Percentiles rank a stretch among this genome's conserved stretches.
Conservation (phyloP, 2,797 vertebrate species). For the Ara ararauna region DNA sequence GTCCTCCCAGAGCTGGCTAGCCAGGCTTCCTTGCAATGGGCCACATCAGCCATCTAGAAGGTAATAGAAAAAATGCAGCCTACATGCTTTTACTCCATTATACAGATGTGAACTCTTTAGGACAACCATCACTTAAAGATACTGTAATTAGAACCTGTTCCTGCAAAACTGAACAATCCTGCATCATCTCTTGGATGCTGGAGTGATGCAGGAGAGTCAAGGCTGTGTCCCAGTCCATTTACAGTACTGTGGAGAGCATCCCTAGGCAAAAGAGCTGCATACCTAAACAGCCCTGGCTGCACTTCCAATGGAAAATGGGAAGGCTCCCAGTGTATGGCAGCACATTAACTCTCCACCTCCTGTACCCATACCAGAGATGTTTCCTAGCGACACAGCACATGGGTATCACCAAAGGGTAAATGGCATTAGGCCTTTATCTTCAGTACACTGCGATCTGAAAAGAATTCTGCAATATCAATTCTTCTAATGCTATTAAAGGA, state of each 20-base stretch:
- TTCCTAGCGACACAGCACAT: background rate
- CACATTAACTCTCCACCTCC: background rate
- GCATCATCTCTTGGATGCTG: background rate
- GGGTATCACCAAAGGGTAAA: background rate
- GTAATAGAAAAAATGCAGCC: background rate
- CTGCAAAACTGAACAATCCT: background rate
- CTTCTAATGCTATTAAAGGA: conserved; percentile 65
- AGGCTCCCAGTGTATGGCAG: background rate
- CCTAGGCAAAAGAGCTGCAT: fast-evolving
- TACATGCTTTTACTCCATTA: background rate
- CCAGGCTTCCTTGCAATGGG: fast-evolving
- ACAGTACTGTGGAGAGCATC: background rate
- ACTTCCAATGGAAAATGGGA: background rate
- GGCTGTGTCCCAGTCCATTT: background rate
- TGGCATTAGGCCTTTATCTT: background rate
- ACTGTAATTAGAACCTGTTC: background rate
- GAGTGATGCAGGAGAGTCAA: background rate
- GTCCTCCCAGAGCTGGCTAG: background rate
- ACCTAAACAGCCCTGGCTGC: fast-evolving
- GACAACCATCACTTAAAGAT: background rate
- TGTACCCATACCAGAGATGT: background rate
- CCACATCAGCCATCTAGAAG: background rate
- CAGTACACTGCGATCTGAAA: background rate
- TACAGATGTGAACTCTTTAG: background rate
- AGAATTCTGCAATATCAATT: conserved; percentile 7